Evolutionary conservation across 30 jellyfish, hydroid and myxozoan species (phyloP).

Genomic region (Turritopsis rubra): DNA sequence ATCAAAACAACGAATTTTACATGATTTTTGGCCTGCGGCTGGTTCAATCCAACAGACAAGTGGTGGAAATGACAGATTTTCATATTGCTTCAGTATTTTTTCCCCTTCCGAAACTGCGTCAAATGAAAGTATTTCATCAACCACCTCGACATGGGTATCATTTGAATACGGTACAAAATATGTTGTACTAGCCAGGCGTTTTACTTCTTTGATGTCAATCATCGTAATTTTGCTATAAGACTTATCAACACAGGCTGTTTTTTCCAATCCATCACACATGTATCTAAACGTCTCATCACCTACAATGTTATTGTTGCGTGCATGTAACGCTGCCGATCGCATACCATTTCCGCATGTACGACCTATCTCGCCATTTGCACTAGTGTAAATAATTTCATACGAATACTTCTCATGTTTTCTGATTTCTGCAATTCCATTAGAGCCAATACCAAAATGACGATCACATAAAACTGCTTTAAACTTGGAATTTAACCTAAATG

Average conservation of each 20-base stretch:
- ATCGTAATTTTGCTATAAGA: not conserved
- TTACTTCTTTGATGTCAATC: not conserved
- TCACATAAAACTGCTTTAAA: not conserved
- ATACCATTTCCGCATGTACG: not conserved
- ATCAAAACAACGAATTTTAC: not conserved
- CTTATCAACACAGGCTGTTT: not conserved
- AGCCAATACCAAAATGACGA: not conserved
- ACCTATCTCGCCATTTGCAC: not conserved
- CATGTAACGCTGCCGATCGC: not conserved
- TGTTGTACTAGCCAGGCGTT: not conserved
- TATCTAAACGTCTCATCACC: not conserved
- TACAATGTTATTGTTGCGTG: not conserved
- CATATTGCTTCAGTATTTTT: not conserved
- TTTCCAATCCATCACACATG: not conserved
- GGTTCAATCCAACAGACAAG: not conserved
- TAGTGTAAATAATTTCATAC: not conserved
- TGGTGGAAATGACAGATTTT: not conserved
- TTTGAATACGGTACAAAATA: not conserved
- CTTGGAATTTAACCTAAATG: not conserved
- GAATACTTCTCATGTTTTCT: not conserved
- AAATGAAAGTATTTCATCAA: not conserved
- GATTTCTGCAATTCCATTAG: not conserved
- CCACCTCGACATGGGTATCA: not conserved
- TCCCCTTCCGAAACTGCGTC: not conserved
- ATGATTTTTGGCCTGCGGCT: not conserved